phyloP scores from a whole-genome alignment of 2,888 invertebrate species.

The Drosophila rellima region DNA sequence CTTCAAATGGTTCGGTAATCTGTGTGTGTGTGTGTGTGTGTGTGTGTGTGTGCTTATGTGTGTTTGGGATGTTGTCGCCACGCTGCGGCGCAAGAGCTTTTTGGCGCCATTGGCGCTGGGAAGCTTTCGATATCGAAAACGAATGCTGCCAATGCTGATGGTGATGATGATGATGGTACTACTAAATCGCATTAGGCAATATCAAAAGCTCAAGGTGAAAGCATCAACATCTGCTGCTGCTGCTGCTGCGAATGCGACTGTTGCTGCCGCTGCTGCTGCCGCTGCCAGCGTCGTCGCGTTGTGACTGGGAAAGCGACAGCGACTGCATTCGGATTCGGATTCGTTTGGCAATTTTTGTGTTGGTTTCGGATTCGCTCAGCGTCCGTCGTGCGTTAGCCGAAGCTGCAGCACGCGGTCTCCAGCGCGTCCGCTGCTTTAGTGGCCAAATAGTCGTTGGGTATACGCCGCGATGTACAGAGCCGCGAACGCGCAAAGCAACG shows the following conservation, averaged over 20 bases:
- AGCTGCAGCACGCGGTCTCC: slow-evolving; percentile 72
- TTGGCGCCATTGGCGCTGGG: slow-evolving; percentile 9
- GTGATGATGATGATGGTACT: slow-evolving; percentile 17
- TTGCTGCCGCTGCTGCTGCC: slow-evolving; percentile 7
- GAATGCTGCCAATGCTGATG: slow-evolving; percentile 2
- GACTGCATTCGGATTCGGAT: slow-evolving; percentile 63
- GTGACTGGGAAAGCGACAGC: slow-evolving; percentile 17
- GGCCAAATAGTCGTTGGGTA: slow-evolving; percentile 84
- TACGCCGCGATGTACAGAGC: slow-evolving; percentile 85
- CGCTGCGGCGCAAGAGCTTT: slow-evolving; percentile 55
- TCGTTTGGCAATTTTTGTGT: slow-evolving; percentile 44
- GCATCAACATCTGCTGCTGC: slow-evolving; percentile 48
- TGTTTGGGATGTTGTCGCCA: slow-evolving; percentile 12
- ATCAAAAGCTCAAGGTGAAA: slow-evolving; percentile 76
- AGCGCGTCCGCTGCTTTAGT: slow-evolving; percentile 76
- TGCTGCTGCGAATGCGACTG: background rate
- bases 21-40: background rate
- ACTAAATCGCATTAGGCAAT: slow-evolving; percentile 41
- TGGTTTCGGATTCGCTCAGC: slow-evolving; percentile 61
- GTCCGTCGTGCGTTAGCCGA: slow-evolving; percentile 61
- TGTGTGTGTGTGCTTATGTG: background rate
- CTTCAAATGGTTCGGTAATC: slow-evolving; percentile 38
- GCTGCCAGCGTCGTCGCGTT: slow-evolving; percentile 8
- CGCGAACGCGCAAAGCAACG: slow-evolving; percentile 79
- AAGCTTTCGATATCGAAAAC: slow-evolving; percentile 63